Evolutionary conservation across 2,113 vertebrate species (phyloP).

Genomic region (Lophochroa leadbeateri): DNA sequence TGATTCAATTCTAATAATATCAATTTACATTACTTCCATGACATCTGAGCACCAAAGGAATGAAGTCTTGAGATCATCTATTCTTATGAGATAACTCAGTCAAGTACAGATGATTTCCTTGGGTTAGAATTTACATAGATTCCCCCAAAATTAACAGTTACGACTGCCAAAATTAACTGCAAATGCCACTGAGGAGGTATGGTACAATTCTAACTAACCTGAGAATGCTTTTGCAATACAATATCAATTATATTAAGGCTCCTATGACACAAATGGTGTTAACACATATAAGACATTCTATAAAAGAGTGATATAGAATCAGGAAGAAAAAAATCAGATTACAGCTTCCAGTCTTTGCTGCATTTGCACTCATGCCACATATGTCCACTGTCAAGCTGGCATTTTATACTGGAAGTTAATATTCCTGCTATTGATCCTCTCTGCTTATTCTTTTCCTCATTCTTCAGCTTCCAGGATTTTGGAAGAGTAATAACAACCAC

Average conservation of each 20-base stretch:
- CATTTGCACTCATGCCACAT: slow-evolving; percentile 25
- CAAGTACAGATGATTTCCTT: not conserved
- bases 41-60: not conserved
- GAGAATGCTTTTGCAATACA: not conserved
- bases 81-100: not conserved
- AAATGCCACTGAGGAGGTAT: not conserved
- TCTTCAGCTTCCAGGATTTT: not conserved
- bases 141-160: not conserved
- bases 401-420: slow-evolving; percentile 50
- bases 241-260: not conserved
- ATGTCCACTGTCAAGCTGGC: slow-evolving; percentile 25
- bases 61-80: not conserved
- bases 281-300: not conserved
- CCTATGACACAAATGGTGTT: not conserved
- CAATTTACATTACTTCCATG: not conserved
- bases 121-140: not conserved
- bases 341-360: not conserved
- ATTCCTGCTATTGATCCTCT: slow-evolving; percentile 27
- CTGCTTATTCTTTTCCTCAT: slow-evolving; percentile 17
- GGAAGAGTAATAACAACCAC: not conserved
- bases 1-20: not conserved
- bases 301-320: not conserved
- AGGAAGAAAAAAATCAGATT: not conserved
- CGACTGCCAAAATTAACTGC: not conserved
- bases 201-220: not conserved